These are phyloP conservation scores for Rotaria socialis DNA, from an alignment of 2,888 invertebrate genomes.

Conservation along the genomic window DNA sequence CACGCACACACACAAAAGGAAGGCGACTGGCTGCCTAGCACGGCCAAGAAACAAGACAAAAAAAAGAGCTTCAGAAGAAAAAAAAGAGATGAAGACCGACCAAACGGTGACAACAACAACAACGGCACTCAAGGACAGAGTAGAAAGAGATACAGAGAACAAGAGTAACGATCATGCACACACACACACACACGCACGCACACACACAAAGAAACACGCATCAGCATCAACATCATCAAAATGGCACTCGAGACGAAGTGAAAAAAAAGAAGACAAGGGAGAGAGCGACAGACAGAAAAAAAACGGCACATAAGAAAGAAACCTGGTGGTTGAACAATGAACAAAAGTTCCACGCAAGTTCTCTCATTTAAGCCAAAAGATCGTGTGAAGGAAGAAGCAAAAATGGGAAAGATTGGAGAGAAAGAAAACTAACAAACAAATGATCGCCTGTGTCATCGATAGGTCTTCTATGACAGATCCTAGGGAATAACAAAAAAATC, in stretches of 20 bases:
- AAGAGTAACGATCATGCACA: not conserved
- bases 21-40: not conserved
- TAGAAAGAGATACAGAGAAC: not conserved
- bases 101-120: conserved; percentile 28
- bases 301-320: conserved; percentile 15
- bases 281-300: not conserved
- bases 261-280: not conserved
- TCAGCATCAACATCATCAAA: conserved; percentile 16
- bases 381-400: not conserved
- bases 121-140: not conserved
- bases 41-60: not conserved
- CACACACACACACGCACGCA: not conserved
- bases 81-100: conserved; percentile 3
- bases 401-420: not conserved
- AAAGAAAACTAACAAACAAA: not conserved
- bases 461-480: conserved; percentile 16
- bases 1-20: not conserved
- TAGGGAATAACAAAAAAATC: not conserved
- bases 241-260: conserved; percentile 29
- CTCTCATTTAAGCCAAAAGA: conserved; percentile 11
- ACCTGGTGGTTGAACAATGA: conserved; percentile 19
- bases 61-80: not conserved
- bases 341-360: conserved; percentile 16
- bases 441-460: not conserved
- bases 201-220: not conserved